Conservation (phyloP, 1,140 invertebrate species). For the Caenorhabditis elegans region WBcel235 BX284602.5:4735501-4736000, state of each 20-base stretch:
- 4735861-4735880: neutral
- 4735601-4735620: too few species aligned
- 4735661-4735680: neutral
- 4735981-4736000: neutral
- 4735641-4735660: neutral
- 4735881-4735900: neutral
- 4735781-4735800: neutral
- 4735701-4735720: neutral
- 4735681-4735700: neutral
- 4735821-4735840: neutral
- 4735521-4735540: neutral
- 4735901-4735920: neutral
- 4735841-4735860: neutral
- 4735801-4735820: too few species aligned
- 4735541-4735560: neutral
- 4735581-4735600: neutral
- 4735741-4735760: neutral
- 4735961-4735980: too few species aligned
- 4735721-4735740: neutral
- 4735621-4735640: too few species aligned
- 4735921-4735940: neutral
- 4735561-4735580: neutral
- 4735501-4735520: neutral
- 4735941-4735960: neutral
- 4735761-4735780: slow-evolving; percentile 8